Percentiles rank a stretch among this genome's conserved stretches.
Conservation (phyloP, 2,113 vertebrate species). For the Leptocoma aspasia region DNA sequence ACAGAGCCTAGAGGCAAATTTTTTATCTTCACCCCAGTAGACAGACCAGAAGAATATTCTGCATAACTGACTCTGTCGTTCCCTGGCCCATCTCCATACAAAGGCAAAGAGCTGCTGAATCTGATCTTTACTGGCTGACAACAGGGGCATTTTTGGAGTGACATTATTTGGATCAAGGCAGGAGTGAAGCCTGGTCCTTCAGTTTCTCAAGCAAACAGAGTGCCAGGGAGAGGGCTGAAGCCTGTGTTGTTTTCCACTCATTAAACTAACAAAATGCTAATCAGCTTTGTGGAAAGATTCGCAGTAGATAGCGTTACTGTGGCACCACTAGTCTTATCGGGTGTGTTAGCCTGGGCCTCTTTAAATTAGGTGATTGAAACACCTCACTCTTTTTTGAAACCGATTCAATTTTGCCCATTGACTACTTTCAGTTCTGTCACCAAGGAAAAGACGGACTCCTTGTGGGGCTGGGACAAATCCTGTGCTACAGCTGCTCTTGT, state of each 20-base stretch:
- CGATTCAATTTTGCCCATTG: background rate
- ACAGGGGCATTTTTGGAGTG: background rate
- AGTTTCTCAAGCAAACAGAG: background rate
- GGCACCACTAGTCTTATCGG: background rate
- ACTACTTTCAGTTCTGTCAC: background rate
- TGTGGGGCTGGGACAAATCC: background rate
- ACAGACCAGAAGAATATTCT: background rate
- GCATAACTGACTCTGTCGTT: background rate
- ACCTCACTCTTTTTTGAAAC: background rate
- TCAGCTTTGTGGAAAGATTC: background rate
- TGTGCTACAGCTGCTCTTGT: background rate
- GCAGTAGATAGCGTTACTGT: background rate
- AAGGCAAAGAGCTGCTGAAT: background rate
- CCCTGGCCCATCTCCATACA: fast-evolving
- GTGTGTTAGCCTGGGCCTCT: background rate
- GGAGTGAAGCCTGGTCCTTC: background rate
- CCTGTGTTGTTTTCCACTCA: background rate
- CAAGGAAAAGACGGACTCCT: background rate
- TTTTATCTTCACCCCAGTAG: background rate
- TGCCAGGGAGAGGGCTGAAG: background rate
- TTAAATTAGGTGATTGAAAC: background rate
- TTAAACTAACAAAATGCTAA: constrained; percentile 36
- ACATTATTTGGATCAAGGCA: background rate
- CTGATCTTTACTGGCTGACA: fast-evolving
- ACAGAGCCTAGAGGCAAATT: background rate